Base-by-base conservation (phyloP, 2,888 invertebrate genomes). In the Automeris io region DNA sequence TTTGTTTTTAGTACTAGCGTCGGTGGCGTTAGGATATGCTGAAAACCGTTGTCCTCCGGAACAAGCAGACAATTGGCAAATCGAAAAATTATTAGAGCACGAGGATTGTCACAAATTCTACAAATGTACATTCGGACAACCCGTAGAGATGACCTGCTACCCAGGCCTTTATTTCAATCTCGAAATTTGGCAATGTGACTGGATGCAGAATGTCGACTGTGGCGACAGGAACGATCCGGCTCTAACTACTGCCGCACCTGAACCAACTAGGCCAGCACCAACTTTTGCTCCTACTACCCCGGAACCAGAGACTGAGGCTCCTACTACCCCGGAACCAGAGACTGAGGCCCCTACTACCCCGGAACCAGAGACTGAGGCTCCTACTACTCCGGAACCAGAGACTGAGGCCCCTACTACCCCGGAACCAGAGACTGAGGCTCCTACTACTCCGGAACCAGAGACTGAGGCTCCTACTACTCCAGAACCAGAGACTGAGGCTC, bases 111-210 rank as follows among this genome's bases (percentile, higher is more conserved):
- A 89, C 40, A 90, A 88, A 57, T 92, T 90, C 64, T 82, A 91
- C 38, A 91, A 91, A 56, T 92, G 92, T 57, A 90, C 91, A 68
- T 89, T 89, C 45, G 92, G 90, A 2, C 49, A 77, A 0, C 91
- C 89, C 0, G 65, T 90, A 1, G 90, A 89, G 49, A 87, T 88
- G 55, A 56, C 60, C 0, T 92, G 92, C 49, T 88, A 89, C 0
- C 50, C 64, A 0, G 87, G 85, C 8, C 73, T 91, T 0, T 74
- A 87, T 32, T 92, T 91, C 67, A 89, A 90, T 38, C 65, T 87
- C 3, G 72, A 81, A 8, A 79, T 63, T 8, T 63, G 62, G 61
- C 80, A 87, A 48, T 92, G 92, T 49, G 92, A 92, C 61, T 92
- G 88, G 75, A 75, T 74, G 1, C 57, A 78, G 22, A 90, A 91